Evolutionary conservation across 2,888 invertebrate genomes (phyloP).

Genomic region (Polyommatus icarus): DNA sequence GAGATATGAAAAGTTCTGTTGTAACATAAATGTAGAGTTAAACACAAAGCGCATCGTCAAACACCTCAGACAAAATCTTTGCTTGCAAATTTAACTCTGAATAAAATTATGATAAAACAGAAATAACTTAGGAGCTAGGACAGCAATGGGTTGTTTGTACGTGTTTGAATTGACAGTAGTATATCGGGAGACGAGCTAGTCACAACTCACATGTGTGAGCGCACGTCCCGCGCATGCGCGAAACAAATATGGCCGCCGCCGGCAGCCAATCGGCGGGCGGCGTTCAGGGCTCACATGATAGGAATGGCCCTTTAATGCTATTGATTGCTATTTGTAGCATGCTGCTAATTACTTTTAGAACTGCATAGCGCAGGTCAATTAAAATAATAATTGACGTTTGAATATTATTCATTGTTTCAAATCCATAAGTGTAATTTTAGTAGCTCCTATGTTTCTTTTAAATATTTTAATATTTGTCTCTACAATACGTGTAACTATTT

Average conservation of each 20-base stretch:
- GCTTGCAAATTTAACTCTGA: background rate
- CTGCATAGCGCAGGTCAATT: slow-evolving; percentile 21
- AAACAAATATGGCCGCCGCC: slow-evolving; percentile 72
- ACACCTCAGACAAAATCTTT: background rate
- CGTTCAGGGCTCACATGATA: slow-evolving; percentile 55
- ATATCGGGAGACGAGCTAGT: slow-evolving; percentile 46
- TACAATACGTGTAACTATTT: no score
- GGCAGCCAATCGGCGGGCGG: slow-evolving; percentile 62
- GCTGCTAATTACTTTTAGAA: slow-evolving; percentile 39
- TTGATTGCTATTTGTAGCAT: slow-evolving; percentile 59
- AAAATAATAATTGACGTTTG: background rate
- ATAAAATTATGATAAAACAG: slow-evolving; percentile 19
- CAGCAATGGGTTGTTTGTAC: slow-evolving; percentile 25
- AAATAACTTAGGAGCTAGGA: slow-evolving; percentile 40
- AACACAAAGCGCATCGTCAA: background rate
- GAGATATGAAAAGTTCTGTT: background rate
- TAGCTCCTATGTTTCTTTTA: no score
- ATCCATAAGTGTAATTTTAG: no score
- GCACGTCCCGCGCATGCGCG: slow-evolving; percentile 66
- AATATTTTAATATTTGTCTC: no score
- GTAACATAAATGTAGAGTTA: background rate
- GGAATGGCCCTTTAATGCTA: slow-evolving; percentile 60
- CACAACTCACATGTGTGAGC: slow-evolving; percentile 66
- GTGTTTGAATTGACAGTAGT: slow-evolving; percentile 36
- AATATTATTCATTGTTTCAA: background rate